Base-by-base conservation (phyloP, 1,140 invertebrate species). In the Temnothorax nylanderi region DNA sequence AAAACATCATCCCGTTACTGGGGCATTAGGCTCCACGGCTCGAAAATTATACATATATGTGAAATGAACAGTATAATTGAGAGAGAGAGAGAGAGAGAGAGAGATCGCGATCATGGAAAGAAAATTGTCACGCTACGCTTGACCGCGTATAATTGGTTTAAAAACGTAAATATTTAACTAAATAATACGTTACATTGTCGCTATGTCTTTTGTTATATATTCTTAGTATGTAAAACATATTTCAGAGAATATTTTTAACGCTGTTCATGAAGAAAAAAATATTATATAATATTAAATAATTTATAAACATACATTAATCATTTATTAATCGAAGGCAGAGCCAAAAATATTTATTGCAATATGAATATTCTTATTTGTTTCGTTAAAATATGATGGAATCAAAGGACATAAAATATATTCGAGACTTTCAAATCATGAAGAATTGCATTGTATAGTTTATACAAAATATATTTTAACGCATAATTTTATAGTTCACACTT, bases 1-100 rank as follows among this genome's bases (percentile, higher is more conserved):
- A 72, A 90, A 74, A 69, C 67, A 84, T 87, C 89, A 82, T 89
- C 58, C 92, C 87, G 93, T 93, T 93, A 93, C 91, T 93, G 87
- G 93, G 93, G 92, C 93, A 92, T 75, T 56, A 56, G 72, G 62
- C 72, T 76, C 44, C 34, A 34, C 37, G 21, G 47, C 60, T 77
- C 58, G 41, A 78, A 78, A 78, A 78, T 26, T 26, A 26, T 26
- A 26, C 26, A 26, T 26, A 26, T 26, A 26, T 26, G 26, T 26
- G 26, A 26, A 26, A 26, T 26, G 26, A 26, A 26, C 26, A 26
- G 26, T 37, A 37, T 37, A 37, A 0, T 37, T 37, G 37, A 37
- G 37, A 37, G 37, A 37, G 37, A 37, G 37, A 37, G 37, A 37
- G 37, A 37, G 37, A 37, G 37, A 37, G 37, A 37, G 37, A 37